Conservation (phyloP, 1,140 invertebrate species). For the Drosophila subobscura region DNA sequence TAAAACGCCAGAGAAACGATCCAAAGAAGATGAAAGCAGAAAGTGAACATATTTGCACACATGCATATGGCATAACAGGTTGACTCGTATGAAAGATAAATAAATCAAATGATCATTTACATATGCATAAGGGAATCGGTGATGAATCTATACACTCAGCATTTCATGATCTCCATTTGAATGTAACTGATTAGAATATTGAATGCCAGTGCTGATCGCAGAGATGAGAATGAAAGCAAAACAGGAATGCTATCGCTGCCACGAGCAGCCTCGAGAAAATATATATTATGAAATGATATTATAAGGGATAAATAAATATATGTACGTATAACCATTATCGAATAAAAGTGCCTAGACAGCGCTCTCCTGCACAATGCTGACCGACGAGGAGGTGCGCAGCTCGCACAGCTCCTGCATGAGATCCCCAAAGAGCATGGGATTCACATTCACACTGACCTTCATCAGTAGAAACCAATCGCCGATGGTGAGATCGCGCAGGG, state of each 20-base stretch:
- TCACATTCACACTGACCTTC: constrained; percentile 88
- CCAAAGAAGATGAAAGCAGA: background rate
- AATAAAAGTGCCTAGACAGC: constrained; percentile 29
- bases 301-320: constrained; percentile 6
- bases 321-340: background rate
- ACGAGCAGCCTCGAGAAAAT: no score
- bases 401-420: constrained; percentile 85
- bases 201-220: no score
- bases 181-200: no score
- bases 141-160: no score
- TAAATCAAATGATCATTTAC: no score
- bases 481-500: constrained; percentile 78
- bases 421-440: constrained; percentile 86
- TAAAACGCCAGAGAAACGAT: background rate
- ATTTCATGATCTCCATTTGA: no score
- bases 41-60: background rate
- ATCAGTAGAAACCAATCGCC: constrained; percentile 90
- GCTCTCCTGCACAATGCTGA: constrained; percentile 50
- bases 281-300: no score
- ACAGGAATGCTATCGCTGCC: no score
- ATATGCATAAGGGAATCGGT: no score
- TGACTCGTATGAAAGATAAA: no score
- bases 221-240: no score
- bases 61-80: background rate
- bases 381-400: constrained; percentile 54